Evolutionary conservation across 2,888 invertebrate species (phyloP), one percentile per base, ranked within the genome.

Genomic region (Epinotia nisella): DNA sequence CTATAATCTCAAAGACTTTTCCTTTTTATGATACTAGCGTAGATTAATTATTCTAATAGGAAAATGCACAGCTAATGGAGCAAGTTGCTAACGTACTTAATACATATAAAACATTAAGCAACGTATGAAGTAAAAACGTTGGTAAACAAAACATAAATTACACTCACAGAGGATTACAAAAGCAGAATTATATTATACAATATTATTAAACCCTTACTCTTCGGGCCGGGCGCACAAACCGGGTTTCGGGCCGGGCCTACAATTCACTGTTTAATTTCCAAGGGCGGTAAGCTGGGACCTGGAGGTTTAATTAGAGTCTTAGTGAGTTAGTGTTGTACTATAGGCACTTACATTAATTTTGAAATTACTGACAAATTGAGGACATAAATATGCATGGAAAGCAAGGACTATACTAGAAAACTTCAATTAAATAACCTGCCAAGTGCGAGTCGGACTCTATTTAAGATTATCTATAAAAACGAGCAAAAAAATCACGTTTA

Each of bases 181-280:
- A 58, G 29, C 58, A 58, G 29, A 29, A 58, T 58, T 58, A 58
- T 58, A 58, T n/a, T 15, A 29, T 58, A n/a, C n/a, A n/a, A n/a
- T n/a, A 29, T 58, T 58, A 29, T 29, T 56, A 29, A 58, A 58
- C n/a, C 29, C n/a, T 58, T 58, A 29, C 58, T 7, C n/a, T n/a
- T 9, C 21, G 29, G 7, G 15, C n/a, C 29, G 53, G 19, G 53
- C 29, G 29, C 7, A 58, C 15, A 58, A 35, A 29, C n/a, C n/a
- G n/a, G n/a, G n/a, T n/a, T n/a, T n/a, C n/a, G n/a, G n/a, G n/a
- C n/a, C 29, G 58, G 58, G 9, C 9, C 29, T 56, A 58, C 55
- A 56, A 29, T 29, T 58, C 29, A 58, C 29, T 58, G n/a, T 58
- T 58, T 58, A 58, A 56, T 56, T 24, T 56, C 15, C n/a, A 9